Conservation (phyloP, 2,888 invertebrate genomes). For the Mamestra brassicae region DNA sequence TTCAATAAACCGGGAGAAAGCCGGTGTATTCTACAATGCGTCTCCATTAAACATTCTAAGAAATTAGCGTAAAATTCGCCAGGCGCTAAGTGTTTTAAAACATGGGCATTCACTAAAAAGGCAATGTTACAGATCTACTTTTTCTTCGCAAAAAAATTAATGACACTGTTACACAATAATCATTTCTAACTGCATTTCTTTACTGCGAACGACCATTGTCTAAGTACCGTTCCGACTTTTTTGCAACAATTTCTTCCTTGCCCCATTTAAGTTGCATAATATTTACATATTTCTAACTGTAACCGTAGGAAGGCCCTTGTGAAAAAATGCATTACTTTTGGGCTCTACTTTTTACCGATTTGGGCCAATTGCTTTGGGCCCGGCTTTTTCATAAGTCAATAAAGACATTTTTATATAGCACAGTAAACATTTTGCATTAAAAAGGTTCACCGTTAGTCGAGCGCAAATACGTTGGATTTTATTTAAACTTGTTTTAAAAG, state of each 20-base stretch:
- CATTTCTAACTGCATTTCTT: slow-evolving; percentile 73
- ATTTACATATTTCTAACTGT: slow-evolving; percentile 68
- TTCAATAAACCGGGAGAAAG: slow-evolving; percentile 42
- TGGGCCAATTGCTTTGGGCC: slow-evolving; percentile 77
- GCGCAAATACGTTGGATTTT: slow-evolving; percentile 60
- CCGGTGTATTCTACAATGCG: background rate
- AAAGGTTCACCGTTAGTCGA: slow-evolving; percentile 73
- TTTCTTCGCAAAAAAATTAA: slow-evolving; percentile 55
- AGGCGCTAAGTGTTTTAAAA: slow-evolving; percentile 47
- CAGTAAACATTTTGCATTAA: slow-evolving; percentile 65
- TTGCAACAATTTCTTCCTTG: slow-evolving; percentile 74
- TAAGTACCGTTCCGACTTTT: slow-evolving; percentile 74
- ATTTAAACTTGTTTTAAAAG: slow-evolving; percentile 60
- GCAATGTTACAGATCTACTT: slow-evolving; percentile 57
- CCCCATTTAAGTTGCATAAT: slow-evolving; percentile 76
- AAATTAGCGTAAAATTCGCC: slow-evolving; percentile 52
- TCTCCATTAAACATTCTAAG: slow-evolving; percentile 39
- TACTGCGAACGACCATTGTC: slow-evolving; percentile 69
- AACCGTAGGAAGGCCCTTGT: slow-evolving; percentile 57
- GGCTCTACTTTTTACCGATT: slow-evolving; percentile 88
- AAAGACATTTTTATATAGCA: slow-evolving; percentile 84
- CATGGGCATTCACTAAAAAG: slow-evolving; percentile 12
- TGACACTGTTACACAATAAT: slow-evolving; percentile 65
- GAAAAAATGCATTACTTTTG: slow-evolving; percentile 81
- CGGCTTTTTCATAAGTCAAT: slow-evolving; percentile 81